Evolutionary conservation across 2,113 vertebrate genomes (phyloP), one percentile per base, ranked within the genome.

Genomic region (Lates calcarifer): DNA sequence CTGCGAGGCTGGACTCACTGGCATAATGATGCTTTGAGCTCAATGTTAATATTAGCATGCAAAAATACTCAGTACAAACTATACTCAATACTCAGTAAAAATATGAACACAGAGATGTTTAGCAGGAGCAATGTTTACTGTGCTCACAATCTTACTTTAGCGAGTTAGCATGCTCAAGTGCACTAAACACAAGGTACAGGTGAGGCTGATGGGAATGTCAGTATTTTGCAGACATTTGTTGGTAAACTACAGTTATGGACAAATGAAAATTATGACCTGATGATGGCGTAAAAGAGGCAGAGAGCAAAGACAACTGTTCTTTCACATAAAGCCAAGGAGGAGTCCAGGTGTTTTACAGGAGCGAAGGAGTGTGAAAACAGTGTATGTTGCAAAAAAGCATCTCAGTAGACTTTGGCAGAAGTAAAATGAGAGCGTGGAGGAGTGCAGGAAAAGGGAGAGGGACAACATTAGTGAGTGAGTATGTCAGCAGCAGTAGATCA

Each of bases 401-500:
- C 62, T 64, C 41, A 13, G 86, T 37, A 29, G 63, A 86, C 33
- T 84, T 74, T 87, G 84, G 79, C 72, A 67, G 72, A 68, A 77
- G 80, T 29, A n/a, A 76, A 75, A 72, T 28, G 37, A 82, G 77
- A 83, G 61, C 87, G 85, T 84, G 79, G 83, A 81, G 86, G 77
- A 88, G 86, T 73, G 67, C 77, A 85, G 87, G 63, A 76, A 84
- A 71, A 89, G 79, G 83, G 83, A 90, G 88, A 89, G 81, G 71
- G 91, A 91, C 86, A 88, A 82, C 87, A 90, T 91, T 87, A 94
- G 93, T 76, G 84, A 89, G 87, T 64, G 87, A 91, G 87, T 58
- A 82, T 93, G 88, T 65, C 94, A 96, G 95, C 93, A 93, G 92
- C 90, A 92, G 93, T 95, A 95, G 85, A 95, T 96, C 95, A 96